Evolutionary conservation across 2,797 vertebrate species (phyloP), one percentile per base, ranked within the genome.

Genomic region (Moxostoma hubbsi): DNA sequence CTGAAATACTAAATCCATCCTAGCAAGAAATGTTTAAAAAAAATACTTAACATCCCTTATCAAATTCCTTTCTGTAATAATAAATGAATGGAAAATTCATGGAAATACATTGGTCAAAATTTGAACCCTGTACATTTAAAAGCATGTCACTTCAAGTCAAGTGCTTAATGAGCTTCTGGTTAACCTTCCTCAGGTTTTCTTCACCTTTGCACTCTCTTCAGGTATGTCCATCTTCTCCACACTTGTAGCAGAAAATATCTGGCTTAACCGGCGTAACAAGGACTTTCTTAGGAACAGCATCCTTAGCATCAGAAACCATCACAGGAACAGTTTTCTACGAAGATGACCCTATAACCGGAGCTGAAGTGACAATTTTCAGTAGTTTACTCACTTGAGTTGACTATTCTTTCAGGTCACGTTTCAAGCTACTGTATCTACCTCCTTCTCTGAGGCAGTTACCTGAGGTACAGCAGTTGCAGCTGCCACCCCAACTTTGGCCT

Each of bases 141-240:
- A 24, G 2, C 2, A 2, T 24, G 18, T 24, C 18, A 24, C 18
- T 24, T 24, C n/a, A n/a, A n/a, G n/a, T n/a, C n/a, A n/a, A n/a
- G n/a, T 62, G 61, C 1, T 45, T 62, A 67, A 77, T 69, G 55
- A 69, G 66, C 72, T 84, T 67, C 47, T n/a, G 63, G 81, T 81
- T 77, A 80, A 81, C 81, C 85, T 78, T 87, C 87, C 88, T 87
- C 51, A 45, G 24, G 24, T n/a, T 18, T n/a, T 51, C 50, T 6
- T 50, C 36, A 83, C 87, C 87, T 47, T 47, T 70, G 66, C 75
- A 46, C 72, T 84, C 71, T 88, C 84, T 83, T 5, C 8, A 0
- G 9, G 67, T 69, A 13, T 69, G 67, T n/a, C 67, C 50, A 24
- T 54, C 67, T 54, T 69, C 50, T 0, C 67, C 50, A 69, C 67